Base-by-base conservation (phyloP, 2,888 invertebrate genomes). In the Acronicta alni region DNA sequence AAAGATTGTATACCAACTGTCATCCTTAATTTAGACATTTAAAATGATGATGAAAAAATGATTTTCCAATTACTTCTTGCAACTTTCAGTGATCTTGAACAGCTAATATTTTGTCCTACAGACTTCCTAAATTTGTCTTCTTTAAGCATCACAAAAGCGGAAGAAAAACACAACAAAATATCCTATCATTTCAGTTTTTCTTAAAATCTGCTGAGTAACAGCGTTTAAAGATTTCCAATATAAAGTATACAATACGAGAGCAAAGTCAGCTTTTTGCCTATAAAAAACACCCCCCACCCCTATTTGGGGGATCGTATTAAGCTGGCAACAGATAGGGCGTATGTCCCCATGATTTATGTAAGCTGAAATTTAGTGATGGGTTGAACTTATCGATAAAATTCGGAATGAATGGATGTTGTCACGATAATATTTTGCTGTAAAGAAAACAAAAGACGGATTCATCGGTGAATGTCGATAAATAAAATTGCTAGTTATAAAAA, bases 291-390 rank as follows among this genome's bases (percentile, higher is more conserved):
- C 81, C 79, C 70, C 60, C 64, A 57, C 77, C 82, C 81, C 76
- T 74, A 82, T 88, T 86, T 83, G 81, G 82, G 83, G 89, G 89
- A 89, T 90, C 91, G 90, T 91, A 93, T 93, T 93, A 93, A 92
- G 90, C 92, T 85, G 89, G 90, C 91, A 92, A 92, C 91, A 91
- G 92, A 93, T 92, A 92, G 91, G 92, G 91, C 90, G 90, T 91
- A 89, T 91, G 92, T 92, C 91, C 85, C 87, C 84, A 88, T 93
- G 93, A 93, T 93, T 92, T 92, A 93, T 92, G 89, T 92, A 87
- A 86, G 87, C 83, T 81, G 78, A 75, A 68, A 68, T 56, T 59
- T 86, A 89, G 86, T 81, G 91, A 82, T 81, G 92, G 52, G 74
- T 65, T 18, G 17, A 39, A 46, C 66, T 66, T 76, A 62, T 77